Conservation (phyloP, 2,113 vertebrate species). For the Pimephales promelas region DNA sequence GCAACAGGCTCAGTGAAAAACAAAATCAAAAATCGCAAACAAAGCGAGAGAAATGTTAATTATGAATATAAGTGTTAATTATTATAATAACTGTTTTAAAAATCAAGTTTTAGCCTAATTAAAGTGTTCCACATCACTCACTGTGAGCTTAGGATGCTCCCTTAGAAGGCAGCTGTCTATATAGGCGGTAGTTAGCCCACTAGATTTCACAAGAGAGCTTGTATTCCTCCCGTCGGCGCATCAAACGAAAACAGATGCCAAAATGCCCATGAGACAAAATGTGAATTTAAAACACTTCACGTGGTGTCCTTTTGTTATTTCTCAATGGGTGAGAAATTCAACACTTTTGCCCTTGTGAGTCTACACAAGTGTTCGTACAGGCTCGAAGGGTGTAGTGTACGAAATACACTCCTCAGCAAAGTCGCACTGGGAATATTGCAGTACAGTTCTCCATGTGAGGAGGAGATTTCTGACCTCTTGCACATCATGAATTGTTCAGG, state of each 20-base stretch:
- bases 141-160: background rate
- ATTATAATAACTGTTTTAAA: background rate
- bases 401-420: conserved; percentile 46
- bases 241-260: conserved; percentile 30
- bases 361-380: conserved; percentile 25
- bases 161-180: background rate
- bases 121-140: background rate
- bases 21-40: no score
- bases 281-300: conserved; percentile 17
- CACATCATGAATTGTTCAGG: conserved; percentile 45
- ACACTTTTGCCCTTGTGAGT: conserved; percentile 44
- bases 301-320: conserved; percentile 3
- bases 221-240: background rate
- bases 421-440: conserved; percentile 41
- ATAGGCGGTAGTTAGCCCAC: background rate
- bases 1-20: no score
- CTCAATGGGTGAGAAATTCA: background rate
- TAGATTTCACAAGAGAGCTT: background rate
- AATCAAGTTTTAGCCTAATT: background rate
- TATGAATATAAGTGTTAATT: no score
- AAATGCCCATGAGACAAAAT: background rate
- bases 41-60: no score
- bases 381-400: conserved; percentile 24
- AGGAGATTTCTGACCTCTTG: conserved; percentile 50
- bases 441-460: conserved; percentile 47